phyloP scores from a whole-genome alignment of 2,888 invertebrate species.

The Synanthedon andrenaeformis region DNA sequence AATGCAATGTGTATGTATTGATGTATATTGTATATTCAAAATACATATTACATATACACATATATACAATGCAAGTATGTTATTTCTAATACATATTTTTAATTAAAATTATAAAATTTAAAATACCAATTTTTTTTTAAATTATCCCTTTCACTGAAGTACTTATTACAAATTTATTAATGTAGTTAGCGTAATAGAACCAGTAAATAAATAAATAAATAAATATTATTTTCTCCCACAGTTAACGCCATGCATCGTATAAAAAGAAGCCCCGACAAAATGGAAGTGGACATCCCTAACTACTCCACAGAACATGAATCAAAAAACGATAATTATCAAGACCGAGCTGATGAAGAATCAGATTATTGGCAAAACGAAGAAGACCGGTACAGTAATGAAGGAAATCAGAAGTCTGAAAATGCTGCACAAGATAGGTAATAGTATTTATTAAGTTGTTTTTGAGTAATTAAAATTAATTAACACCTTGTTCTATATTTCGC shows the following conservation, averaged over 20 bases:
- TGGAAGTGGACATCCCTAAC: constrained; percentile 21
- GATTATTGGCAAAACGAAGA: constrained; percentile 23
- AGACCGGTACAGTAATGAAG: constrained; percentile 12
- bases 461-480: not conserved
- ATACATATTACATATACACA: too few species aligned
- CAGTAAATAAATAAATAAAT: too few species aligned
- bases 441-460: not conserved
- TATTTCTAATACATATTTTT: too few species aligned
- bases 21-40: too few species aligned
- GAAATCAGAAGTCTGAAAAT: constrained; percentile 13
- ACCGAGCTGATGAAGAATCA: constrained; percentile 16
- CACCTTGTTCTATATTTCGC: not conserved
- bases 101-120: too few species aligned
- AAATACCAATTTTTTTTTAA: too few species aligned
- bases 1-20: too few species aligned
- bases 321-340: constrained; percentile 14
- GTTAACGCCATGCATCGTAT: constrained; percentile 9
- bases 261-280: constrained; percentile 23
- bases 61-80: too few species aligned
- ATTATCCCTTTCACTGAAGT: too few species aligned
- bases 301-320: constrained; percentile 14
- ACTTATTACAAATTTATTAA: too few species aligned
- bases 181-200: too few species aligned
- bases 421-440: constrained; percentile 16
- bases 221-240: not conserved